phyloP scores from a whole-genome alignment of 2,888 invertebrate species.

The Coronaproctus castanopsis region DNA sequence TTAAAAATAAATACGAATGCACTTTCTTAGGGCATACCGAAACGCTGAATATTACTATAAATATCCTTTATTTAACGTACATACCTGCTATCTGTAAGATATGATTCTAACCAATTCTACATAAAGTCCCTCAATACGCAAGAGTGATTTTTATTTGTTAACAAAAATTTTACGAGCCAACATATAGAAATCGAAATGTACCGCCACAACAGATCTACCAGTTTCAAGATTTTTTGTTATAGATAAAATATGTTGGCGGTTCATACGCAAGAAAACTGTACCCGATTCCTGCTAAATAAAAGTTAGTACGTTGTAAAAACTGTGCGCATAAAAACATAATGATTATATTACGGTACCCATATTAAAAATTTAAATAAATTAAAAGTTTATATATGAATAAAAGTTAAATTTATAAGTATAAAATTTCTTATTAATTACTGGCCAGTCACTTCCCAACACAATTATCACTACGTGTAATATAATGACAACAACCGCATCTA shows the following conservation, averaged over 20 bases:
- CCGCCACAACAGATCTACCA: neutral
- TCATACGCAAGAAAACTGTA: no score
- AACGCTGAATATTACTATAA: neutral
- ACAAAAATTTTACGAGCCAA: neutral
- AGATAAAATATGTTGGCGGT: neutral
- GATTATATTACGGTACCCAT: no score
- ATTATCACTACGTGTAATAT: no score
- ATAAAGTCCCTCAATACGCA: neutral
- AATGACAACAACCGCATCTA: no score
- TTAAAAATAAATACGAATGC: neutral
- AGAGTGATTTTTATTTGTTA: neutral
- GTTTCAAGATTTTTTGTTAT: neutral
- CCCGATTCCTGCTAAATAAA: no score
- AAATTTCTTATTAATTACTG: no score
- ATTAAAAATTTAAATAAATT: no score
- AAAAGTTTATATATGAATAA: no score
- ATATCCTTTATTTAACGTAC: neutral
- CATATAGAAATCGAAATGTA: neutral
- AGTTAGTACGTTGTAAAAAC: no score
- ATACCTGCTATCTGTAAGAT: neutral
- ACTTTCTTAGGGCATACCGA: neutral
- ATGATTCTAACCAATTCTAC: neutral
- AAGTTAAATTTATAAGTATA: no score
- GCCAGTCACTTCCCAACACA: no score
- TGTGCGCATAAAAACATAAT: no score